Percentiles rank a stretch among this genome's conserved stretches.
Evolutionary conservation across 2,797 vertebrate species (phyloP).

Genomic region (Gadopsis marmoratus): DNA sequence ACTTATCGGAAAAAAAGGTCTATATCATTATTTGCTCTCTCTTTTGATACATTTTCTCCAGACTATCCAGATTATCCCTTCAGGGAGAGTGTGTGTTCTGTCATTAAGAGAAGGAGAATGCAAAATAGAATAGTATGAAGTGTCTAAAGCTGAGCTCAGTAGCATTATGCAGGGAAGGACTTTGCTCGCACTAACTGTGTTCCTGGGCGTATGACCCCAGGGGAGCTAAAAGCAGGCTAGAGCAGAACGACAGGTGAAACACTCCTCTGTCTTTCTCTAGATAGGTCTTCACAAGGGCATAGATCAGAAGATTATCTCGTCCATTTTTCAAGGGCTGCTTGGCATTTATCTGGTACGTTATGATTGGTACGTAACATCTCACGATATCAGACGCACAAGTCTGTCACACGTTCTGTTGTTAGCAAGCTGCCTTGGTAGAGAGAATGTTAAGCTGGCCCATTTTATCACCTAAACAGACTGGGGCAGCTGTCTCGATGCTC

Average conservation of each 20-base stretch:
- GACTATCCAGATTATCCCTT: conserved; percentile 32
- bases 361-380: conserved; percentile 61
- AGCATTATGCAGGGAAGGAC: conserved; percentile 33
- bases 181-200: conserved; percentile 34
- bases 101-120: conserved; percentile 38
- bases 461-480: conserved; percentile 72
- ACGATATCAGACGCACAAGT: conserved; percentile 71
- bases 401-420: conserved; percentile 69
- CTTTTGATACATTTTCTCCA: conserved; percentile 35
- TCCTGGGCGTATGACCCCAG: conserved; percentile 50
- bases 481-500: conserved; percentile 59
- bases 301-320: conserved; percentile 67
- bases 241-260: conserved; percentile 62
- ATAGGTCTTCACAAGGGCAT: conserved; percentile 63
- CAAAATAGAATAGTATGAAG: conserved; percentile 35
- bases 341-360: conserved; percentile 73
- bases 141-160: conserved; percentile 19
- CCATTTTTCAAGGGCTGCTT: conserved; percentile 51
- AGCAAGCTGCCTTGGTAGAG: conserved; percentile 59
- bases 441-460: conserved; percentile 72
- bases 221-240: conserved; percentile 48
- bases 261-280: conserved; percentile 44
- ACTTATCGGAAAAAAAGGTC: conserved; percentile 27
- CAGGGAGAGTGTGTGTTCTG: conserved; percentile 32
- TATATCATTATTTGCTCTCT: conserved; percentile 7